These are phyloP conservation scores for Varecia variegata DNA, from an alignment of 2,797 vertebrate genomes.

Conservation along the genomic window DNA sequence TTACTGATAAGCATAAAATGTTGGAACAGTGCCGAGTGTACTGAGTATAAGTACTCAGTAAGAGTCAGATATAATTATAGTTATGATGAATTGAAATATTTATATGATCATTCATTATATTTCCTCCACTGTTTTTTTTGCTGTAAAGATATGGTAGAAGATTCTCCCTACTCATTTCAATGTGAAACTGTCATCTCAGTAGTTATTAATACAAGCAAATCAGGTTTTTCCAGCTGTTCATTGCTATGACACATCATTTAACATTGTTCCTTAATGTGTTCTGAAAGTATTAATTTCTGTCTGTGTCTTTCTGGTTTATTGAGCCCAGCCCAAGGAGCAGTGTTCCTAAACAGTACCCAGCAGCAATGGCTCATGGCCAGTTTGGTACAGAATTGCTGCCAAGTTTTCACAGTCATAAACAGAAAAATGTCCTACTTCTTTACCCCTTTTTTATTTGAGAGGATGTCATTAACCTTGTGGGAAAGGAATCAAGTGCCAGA, in stretches of 20 bases:
- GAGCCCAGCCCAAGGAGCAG: neutral
- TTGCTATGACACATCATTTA: neutral
- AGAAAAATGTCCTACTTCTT: conserved; percentile 12
- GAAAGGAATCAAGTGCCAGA: conserved; percentile 38
- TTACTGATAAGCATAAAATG: neutral
- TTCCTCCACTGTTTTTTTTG: neutral
- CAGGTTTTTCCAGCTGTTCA: neutral
- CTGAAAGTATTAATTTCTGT: neutral
- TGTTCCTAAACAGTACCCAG: neutral
- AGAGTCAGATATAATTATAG: neutral
- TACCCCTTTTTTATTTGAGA: conserved; percentile 33
- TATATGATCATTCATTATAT: neutral
- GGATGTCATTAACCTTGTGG: conserved; percentile 13
- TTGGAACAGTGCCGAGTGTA: neutral
- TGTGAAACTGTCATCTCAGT: neutral
- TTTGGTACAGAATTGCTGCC: neutral
- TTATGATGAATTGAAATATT: neutral
- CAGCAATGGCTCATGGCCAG: neutral
- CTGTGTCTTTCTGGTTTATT: neutral
- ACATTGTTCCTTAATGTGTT: neutral
- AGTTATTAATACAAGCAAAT: conserved; percentile 12
- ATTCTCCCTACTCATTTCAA: neutral
- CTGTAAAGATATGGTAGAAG: neutral
- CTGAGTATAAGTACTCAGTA: neutral
- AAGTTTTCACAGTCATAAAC: conserved; percentile 24